Evolutionary conservation across 2,888 invertebrate genomes (phyloP).

Genomic region (Prosopocoilus inquinatus): DNA sequence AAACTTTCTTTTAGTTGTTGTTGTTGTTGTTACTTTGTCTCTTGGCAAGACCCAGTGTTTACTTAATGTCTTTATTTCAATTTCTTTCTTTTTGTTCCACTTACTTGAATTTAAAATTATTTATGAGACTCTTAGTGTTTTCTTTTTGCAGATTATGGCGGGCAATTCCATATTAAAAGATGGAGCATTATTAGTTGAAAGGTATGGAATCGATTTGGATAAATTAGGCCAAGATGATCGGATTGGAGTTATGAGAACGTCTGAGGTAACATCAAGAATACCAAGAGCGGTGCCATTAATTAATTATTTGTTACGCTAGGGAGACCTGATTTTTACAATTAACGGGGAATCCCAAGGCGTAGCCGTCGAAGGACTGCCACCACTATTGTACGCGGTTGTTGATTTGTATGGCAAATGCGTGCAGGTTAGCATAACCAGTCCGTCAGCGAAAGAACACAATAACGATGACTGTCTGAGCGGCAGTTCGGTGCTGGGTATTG

Average conservation of each 20-base stretch:
- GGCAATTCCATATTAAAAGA: constrained; percentile 83
- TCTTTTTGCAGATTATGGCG: constrained; percentile 72
- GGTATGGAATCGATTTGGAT: constrained; percentile 83
- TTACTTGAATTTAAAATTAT: too few relatives aligned
- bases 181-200: constrained; percentile 76
- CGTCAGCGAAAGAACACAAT: constrained; percentile 48
- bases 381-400: constrained; percentile 71
- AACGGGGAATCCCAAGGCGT: constrained; percentile 88
- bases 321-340: constrained; percentile 82
- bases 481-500: constrained; percentile 50
- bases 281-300: background rate
- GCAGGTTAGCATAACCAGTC: constrained; percentile 65
- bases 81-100: too few relatives aligned
- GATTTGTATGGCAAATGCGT: constrained; percentile 83
- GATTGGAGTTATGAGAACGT: constrained; percentile 80
- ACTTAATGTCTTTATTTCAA: too few relatives aligned
- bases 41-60: too few relatives aligned
- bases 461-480: constrained; percentile 52
- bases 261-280: constrained; percentile 55
- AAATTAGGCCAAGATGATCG: constrained; percentile 78
- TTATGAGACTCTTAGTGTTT: too few relatives aligned
- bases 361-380: constrained; percentile 77
- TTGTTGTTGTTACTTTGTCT: too few relatives aligned
- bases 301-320: constrained; percentile 51
- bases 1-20: too few relatives aligned